These are phyloP conservation scores for Cryptoleucopteryx plumbea DNA, from an alignment of 2,113 vertebrate species.

Conservation along the genomic window DNA sequence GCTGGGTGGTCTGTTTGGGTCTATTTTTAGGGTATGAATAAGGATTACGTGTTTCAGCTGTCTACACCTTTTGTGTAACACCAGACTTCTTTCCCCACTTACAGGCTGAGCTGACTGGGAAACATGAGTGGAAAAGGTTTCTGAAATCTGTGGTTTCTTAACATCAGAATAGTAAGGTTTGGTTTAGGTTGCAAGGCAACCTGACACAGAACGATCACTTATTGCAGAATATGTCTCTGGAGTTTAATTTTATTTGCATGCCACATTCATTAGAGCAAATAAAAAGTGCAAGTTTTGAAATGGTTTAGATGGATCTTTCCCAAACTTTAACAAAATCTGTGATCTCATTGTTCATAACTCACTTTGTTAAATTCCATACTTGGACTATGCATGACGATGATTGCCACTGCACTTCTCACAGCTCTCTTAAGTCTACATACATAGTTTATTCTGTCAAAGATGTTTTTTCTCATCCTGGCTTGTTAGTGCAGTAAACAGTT, in stretches of 20 bases:
- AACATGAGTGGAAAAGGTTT: slow-evolving; percentile 6
- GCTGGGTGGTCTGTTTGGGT: slow-evolving; percentile 23
- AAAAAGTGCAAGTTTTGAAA: slow-evolving; percentile 22
- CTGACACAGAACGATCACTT: not conserved
- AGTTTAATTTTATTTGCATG: slow-evolving; percentile 10
- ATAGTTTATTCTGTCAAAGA: not conserved
- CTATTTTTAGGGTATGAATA: slow-evolving; percentile 36
- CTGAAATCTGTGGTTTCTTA: slow-evolving; percentile 8
- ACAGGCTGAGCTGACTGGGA: not conserved
- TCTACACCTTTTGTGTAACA: slow-evolving; percentile 27
- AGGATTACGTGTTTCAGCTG: slow-evolving; percentile 34
- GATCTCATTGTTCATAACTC: not conserved
- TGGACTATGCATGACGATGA: not conserved
- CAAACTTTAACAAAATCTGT: slow-evolving; percentile 1
- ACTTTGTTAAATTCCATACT: not conserved
- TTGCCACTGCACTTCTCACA: not conserved
- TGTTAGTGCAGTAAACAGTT: not conserved
- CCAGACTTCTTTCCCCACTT: slow-evolving; percentile 16
- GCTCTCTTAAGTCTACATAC: not conserved
- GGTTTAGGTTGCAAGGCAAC: not conserved
- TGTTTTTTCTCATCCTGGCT: not conserved
- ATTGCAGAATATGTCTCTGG: slow-evolving; percentile 2
- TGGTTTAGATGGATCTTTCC: not conserved
- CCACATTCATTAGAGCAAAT: slow-evolving; percentile 17
- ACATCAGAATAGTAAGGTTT: not conserved